Conservation (phyloP, 2,113 vertebrate species). For the Gila orcuttii region DNA sequence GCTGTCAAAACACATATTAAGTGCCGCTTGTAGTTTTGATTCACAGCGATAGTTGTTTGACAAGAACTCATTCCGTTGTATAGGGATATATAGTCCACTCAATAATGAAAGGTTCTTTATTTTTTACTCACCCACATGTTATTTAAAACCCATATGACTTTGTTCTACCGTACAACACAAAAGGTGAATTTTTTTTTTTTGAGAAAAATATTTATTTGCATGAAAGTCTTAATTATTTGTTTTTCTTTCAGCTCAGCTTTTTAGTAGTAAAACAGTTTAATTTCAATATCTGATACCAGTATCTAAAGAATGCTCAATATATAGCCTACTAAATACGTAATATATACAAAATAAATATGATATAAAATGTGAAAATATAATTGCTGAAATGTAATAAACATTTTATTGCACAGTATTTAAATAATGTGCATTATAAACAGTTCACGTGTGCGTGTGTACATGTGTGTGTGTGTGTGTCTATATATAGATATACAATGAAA, state of each 20-base stretch:
- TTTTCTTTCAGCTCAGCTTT: no score
- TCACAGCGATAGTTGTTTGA: not conserved
- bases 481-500: not conserved
- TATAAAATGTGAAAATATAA: no score
- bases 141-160: not conserved
- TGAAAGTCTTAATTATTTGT: not conserved
- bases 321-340: no score
- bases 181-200: not conserved
- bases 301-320: no score
- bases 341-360: no score
- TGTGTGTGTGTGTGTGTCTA: no score
- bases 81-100: not conserved
- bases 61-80: not conserved
- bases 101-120: not conserved
- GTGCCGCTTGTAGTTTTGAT: not conserved
- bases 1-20: conserved; percentile 14
- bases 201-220: not conserved
- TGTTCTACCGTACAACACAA: not conserved
- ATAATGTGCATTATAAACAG: no score
- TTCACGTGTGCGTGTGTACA: rapidly evolving
- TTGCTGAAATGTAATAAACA: no score
- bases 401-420: no score
- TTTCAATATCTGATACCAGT: no score
- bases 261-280: no score
- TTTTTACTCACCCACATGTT: not conserved